These are phyloP conservation scores for Mythimna impura DNA, from an alignment of 2,888 invertebrate species.

Conservation along the genomic window DNA sequence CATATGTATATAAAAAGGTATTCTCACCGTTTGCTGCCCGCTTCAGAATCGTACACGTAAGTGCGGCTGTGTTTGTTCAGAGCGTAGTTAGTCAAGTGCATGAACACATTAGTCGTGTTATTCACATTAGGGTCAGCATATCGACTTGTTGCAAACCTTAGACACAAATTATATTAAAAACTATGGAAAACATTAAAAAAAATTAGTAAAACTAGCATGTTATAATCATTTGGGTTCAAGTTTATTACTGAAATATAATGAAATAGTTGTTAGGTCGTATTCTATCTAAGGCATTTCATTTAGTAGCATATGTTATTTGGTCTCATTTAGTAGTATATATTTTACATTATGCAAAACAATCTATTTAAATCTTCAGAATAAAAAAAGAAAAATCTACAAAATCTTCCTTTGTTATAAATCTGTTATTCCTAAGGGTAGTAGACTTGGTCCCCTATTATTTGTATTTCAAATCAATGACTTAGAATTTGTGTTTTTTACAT, in stretches of 20 bases:
- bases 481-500: constrained; percentile 18
- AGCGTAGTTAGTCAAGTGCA: constrained; percentile 98
- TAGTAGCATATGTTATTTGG: constrained; percentile 2
- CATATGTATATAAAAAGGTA: neutral
- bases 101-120: constrained; percentile 96
- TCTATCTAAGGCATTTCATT: constrained; percentile 9
- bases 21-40: constrained; percentile 95
- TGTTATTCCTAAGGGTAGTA: constrained; percentile 6
- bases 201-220: neutral
- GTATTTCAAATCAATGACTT: neutral
- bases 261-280: neutral
- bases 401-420: neutral
- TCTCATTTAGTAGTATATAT: constrained; percentile 8
- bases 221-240: neutral
- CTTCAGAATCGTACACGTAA: constrained; percentile 95
- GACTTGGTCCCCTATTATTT: constrained; percentile 1
- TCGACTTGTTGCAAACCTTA: constrained; percentile 96
- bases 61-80: constrained; percentile 97
- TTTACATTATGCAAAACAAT: neutral
- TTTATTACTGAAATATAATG: neutral
- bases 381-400: neutral
- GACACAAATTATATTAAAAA: constrained; percentile 1
- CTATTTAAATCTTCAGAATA: neutral
- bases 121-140: constrained; percentile 95
- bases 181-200: neutral